Percentiles rank a stretch among this genome's conserved stretches.
Evolutionary conservation across 2,888 invertebrate species (phyloP).

Genomic region (Protula sp.): DNA sequence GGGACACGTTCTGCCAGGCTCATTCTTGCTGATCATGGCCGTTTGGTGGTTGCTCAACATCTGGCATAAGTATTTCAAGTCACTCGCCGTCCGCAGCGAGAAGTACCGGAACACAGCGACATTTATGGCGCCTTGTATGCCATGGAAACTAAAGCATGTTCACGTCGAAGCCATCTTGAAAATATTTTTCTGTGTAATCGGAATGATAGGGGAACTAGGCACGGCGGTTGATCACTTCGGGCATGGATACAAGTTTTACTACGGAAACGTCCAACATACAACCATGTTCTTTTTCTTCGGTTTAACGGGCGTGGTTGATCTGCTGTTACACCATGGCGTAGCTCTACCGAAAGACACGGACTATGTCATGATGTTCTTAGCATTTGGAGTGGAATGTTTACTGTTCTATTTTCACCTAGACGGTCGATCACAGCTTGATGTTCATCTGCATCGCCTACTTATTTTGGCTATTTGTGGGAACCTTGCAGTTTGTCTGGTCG

Average conservation of each 20-base stretch:
- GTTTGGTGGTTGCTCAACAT: too few relatives aligned
- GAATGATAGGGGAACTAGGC: too few relatives aligned
- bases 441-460: slow-evolving; percentile 55
- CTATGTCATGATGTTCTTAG: slow-evolving; percentile 51
- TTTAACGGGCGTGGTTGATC: slow-evolving; percentile 52
- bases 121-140: too few relatives aligned
- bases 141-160: too few relatives aligned
- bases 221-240: too few relatives aligned
- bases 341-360: slow-evolving; percentile 39
- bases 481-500: slow-evolving; percentile 43
- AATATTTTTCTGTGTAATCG: too few relatives aligned
- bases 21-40: background rate
- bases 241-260: too few relatives aligned
- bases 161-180: too few relatives aligned
- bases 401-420: slow-evolving; percentile 57
- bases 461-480: slow-evolving; percentile 50
- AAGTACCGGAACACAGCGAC: too few relatives aligned
- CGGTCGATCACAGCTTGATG: slow-evolving; percentile 49
- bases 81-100: too few relatives aligned
- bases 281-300: slow-evolving; percentile 59
- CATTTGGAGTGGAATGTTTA: slow-evolving; percentile 54
- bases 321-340: slow-evolving; percentile 44
- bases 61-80: too few relatives aligned
- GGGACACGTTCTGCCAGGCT: background rate
- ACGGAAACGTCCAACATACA: slow-evolving; percentile 57